A percentile compares a stretch with the other conserved stretches of the same genome.
These are phyloP conservation scores for Cyanoderma ruficeps DNA, from an alignment of 2,113 vertebrate species.

Conservation along the genomic window DNA sequence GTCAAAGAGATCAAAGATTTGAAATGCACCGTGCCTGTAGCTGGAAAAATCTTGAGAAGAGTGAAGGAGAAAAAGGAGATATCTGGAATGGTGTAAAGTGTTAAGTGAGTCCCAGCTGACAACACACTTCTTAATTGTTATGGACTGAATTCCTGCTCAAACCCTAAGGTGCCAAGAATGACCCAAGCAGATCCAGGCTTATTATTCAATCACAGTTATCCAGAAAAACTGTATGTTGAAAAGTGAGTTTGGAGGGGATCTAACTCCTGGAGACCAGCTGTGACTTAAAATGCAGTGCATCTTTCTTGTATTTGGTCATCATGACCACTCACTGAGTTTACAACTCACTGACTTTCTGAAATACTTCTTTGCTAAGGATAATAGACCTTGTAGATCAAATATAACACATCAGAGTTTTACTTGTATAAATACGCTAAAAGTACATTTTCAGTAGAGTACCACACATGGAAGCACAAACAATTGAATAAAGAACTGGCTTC, in stretches of 20 bases:
- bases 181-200: neutral
- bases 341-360: neutral
- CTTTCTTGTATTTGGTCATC: neutral
- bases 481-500: neutral
- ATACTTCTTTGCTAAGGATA: neutral
- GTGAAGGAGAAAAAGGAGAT: neutral
- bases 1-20: neutral
- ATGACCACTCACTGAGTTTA: neutral
- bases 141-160: neutral
- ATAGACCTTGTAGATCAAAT: neutral
- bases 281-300: neutral
- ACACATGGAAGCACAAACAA: neutral
- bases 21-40: neutral
- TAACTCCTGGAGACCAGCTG: neutral
- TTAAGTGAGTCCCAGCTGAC: neutral
- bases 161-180: neutral
- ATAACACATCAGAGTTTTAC: neutral
- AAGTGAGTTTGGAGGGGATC: neutral
- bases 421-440: neutral
- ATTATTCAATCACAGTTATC: neutral
- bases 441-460: neutral
- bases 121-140: neutral
- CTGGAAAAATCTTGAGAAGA: neutral
- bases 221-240: neutral
- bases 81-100: neutral